A percentile compares a stretch with the other conserved stretches of the same genome.
Evolutionary conservation across 2,888 invertebrate species (phyloP).

Genomic region (Rhingia rostrata): DNA sequence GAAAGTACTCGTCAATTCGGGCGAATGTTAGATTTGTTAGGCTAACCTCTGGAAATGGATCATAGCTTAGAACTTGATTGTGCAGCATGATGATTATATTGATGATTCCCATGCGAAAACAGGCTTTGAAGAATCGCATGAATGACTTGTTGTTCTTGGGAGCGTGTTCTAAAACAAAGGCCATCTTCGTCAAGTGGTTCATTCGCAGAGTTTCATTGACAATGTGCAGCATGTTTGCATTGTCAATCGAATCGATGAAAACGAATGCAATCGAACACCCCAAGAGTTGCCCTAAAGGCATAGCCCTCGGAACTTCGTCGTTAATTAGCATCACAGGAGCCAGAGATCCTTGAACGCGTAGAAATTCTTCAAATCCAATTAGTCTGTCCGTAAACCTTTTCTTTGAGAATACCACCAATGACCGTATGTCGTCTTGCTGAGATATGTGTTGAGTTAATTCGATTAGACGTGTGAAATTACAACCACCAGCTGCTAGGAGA

Average conservation of each 20-base stretch:
- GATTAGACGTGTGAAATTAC: constrained; percentile 38
- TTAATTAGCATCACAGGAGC: constrained; percentile 46
- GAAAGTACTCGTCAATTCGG: constrained; percentile 35
- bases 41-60: constrained; percentile 52
- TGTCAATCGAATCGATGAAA: constrained; percentile 46
- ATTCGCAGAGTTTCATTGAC: constrained; percentile 44
- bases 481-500: not conserved
- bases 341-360: constrained; percentile 5
- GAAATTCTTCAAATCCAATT: constrained; percentile 33
- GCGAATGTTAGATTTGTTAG: constrained; percentile 39
- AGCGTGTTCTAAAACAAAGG: constrained; percentile 8
- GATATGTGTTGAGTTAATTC: constrained; percentile 42
- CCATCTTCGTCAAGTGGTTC: constrained; percentile 47
- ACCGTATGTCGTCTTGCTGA: constrained; percentile 50
- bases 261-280: constrained; percentile 47
- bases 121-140: constrained; percentile 33
- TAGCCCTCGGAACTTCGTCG: not conserved
- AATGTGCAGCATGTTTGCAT: constrained; percentile 33
- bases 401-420: constrained; percentile 46
- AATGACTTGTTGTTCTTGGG: not conserved
- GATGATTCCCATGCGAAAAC: constrained; percentile 50
- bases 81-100: constrained; percentile 32
- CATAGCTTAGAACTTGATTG: constrained; percentile 34
- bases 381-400: constrained; percentile 14
- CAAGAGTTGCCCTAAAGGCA: constrained; percentile 9